phyloP scores from a whole-genome alignment of 2,113 vertebrate species.

The Clinocottus analis region DNA sequence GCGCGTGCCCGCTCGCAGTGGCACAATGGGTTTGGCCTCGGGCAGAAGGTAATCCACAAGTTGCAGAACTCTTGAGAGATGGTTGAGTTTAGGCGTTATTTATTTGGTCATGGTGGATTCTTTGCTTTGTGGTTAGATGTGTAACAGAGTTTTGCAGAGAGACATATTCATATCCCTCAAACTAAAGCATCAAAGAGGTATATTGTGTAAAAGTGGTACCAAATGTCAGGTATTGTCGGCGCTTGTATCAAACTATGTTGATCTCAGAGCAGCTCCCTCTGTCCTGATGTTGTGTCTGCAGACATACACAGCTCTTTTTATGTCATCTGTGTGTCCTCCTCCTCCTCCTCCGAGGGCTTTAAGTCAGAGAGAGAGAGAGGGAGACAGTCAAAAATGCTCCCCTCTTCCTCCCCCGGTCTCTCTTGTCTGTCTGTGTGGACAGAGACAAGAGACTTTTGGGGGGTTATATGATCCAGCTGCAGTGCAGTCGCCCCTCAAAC shows the following conservation, averaged over 20 bases:
- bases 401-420: conserved; percentile 4
- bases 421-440: conserved; percentile 33
- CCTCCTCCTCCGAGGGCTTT: conserved; percentile 24
- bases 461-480: conserved; percentile 55
- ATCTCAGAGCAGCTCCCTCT: too few species aligned
- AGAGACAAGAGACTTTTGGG: conserved; percentile 18
- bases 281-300: too few species aligned
- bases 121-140: neutral
- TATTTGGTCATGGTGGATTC: neutral
- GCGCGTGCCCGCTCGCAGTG: too few species aligned
- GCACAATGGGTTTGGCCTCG: neutral
- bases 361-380: conserved; percentile 4
- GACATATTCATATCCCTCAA: neutral
- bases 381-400: neutral
- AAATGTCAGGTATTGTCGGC: neutral
- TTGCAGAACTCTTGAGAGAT: neutral
- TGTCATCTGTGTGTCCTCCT: neutral
- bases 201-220: neutral
- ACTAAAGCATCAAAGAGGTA: too few species aligned
- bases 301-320: neutral
- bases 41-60: neutral
- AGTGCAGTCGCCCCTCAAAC: conserved; percentile 45
- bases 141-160: neutral
- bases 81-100: neutral
- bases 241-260: too few species aligned